A percentile compares a stretch with the other conserved stretches of the same genome.
Evolutionary conservation across 1,140 invertebrate species (phyloP).

Genomic region (Euura saliciscinereae): DNA sequence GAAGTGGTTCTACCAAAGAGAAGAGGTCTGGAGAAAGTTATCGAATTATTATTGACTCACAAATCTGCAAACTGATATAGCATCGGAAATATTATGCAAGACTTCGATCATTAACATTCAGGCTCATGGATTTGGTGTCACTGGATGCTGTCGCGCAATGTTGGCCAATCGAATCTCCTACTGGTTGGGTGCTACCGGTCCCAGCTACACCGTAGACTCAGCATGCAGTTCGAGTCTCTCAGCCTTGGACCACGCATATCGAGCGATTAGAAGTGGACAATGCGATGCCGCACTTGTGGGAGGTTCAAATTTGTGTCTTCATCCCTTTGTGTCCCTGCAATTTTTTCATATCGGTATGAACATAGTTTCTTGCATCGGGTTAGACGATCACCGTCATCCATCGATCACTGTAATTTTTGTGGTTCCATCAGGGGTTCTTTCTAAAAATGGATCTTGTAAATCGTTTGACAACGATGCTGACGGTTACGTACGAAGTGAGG

Average conservation of each 20-base stretch:
- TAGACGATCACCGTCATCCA: neutral
- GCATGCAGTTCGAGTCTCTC: constrained; percentile 90
- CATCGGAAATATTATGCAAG: no score
- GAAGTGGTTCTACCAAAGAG: neutral
- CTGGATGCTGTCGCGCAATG: constrained; percentile 80
- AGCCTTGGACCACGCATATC: constrained; percentile 83
- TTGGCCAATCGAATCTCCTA: constrained; percentile 89
- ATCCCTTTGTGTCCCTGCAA: constrained; percentile 84
- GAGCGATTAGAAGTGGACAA: constrained; percentile 74
- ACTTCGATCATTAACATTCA: neutral
- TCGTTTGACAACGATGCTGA: constrained; percentile 70
- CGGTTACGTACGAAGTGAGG: constrained; percentile 73
- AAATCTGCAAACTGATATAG: no score
- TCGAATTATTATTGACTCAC: no score
- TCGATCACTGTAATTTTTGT: constrained; percentile 4
- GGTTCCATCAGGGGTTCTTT: constrained; percentile 3
- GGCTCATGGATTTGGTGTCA: neutral
- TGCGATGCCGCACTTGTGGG: constrained; percentile 90
- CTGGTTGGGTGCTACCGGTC: constrained; percentile 72
- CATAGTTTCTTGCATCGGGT: neutral
- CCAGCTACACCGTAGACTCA: constrained; percentile 85
- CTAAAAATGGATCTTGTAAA: constrained; percentile 1
- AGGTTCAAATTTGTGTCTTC: constrained; percentile 81
- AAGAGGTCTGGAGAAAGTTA: neutral
- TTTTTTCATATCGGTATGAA: constrained; percentile 64